A percentile compares a stretch with the other conserved stretches of the same genome.
Evolutionary conservation across 2,888 invertebrate species (phyloP).

Genomic region (Ennomos fuscantarius): DNA sequence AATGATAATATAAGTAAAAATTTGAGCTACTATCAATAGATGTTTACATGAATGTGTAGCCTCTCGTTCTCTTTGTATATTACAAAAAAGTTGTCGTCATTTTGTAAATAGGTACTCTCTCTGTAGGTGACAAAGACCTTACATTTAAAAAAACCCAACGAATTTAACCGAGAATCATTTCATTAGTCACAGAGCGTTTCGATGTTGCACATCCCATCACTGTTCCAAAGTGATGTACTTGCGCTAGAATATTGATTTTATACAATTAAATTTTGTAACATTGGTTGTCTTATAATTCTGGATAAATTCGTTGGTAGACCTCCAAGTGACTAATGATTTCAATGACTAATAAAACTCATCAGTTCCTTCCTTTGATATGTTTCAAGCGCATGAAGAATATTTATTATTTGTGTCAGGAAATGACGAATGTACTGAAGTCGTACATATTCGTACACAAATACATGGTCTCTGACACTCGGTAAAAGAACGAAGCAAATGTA

Average conservation of each 20-base stretch:
- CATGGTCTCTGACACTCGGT: not conserved
- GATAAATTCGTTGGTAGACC: constrained; percentile 13
- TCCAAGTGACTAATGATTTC: not conserved
- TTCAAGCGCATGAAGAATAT: not conserved
- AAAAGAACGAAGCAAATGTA: constrained; percentile 1
- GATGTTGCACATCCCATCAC: no score
- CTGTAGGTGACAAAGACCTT: no score
- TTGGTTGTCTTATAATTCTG: not conserved
- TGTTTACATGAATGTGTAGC: not conserved
- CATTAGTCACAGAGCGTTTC: no score
- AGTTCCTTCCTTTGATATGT: constrained; percentile 2
- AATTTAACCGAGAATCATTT: not conserved
- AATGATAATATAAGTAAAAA: not conserved
- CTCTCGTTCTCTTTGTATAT: not conserved
- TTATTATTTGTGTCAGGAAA: no score
- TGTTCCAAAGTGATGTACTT: no score
- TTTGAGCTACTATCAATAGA: constrained; percentile 1
- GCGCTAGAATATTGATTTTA: no score
- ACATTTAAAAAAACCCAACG: not conserved
- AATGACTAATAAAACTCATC: constrained; percentile 3
- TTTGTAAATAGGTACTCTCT: no score
- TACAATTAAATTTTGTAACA: not conserved
- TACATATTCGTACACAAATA: no score
- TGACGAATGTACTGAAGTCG: no score
- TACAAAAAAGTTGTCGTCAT: no score